phyloP scores from a whole-genome alignment of 2,888 invertebrate genomes.

The Mesoligia furuncula region DNA sequence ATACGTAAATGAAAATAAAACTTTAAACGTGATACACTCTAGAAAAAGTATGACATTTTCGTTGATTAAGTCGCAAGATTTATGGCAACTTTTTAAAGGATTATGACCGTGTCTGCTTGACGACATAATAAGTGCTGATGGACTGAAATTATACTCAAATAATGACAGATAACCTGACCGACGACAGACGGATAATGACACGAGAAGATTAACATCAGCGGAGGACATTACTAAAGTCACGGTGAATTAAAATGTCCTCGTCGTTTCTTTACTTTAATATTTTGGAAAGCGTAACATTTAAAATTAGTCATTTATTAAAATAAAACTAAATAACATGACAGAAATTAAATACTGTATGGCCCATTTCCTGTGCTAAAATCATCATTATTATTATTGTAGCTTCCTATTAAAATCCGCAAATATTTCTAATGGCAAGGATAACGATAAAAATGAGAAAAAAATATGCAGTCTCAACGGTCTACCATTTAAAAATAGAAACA shows the following conservation, averaged over 20 bases:
- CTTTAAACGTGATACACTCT: too few species aligned
- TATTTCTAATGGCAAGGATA: neutral
- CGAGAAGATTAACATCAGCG: conserved; percentile 42
- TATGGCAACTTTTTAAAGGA: neutral
- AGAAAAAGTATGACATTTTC: neutral
- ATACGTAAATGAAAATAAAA: neutral
- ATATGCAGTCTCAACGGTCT: neutral
- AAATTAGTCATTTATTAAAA: conserved; percentile 13
- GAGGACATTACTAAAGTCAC: neutral
- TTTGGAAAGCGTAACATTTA: conserved; percentile 24
- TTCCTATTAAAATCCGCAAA: neutral
- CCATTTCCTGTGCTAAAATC: conserved; percentile 22
- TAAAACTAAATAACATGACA: conserved; percentile 17
- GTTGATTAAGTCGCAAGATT: neutral
- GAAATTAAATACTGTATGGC: neutral
- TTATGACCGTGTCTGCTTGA: conserved; percentile 22
- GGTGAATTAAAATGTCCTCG: conserved; percentile 20
- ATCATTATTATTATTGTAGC: conserved; percentile 13
- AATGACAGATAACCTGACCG: conserved; percentile 30
- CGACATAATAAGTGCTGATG: conserved; percentile 50
- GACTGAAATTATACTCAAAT: conserved; percentile 37
- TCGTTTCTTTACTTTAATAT: conserved; percentile 3
- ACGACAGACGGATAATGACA: conserved; percentile 41
- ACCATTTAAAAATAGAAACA: conserved; percentile 32
- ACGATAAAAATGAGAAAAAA: neutral